phyloP scores from a whole-genome alignment of 1,140 invertebrate species.

The Aphelinus atriplicis region DNA sequence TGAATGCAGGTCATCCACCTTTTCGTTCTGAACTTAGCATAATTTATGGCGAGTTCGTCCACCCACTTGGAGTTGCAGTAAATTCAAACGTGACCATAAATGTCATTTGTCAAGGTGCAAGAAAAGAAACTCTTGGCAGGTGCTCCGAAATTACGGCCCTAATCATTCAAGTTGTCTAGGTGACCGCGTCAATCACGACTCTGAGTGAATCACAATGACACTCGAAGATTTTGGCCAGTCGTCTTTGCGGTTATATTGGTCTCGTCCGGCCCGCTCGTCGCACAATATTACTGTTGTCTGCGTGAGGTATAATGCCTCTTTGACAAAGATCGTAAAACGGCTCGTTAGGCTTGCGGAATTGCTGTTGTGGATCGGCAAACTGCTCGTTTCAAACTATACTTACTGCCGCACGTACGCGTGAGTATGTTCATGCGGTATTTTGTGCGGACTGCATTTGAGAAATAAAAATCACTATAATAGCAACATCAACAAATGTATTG shows the following conservation, averaged over 20 bases:
- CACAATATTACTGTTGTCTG: constrained; percentile 17
- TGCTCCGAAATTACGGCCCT: neutral
- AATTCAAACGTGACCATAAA: constrained; percentile 1
- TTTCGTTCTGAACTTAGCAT: too few species aligned
- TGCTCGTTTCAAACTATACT: too few species aligned
- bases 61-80: neutral
- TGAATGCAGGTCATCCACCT: too few species aligned
- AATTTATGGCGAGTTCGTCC: neutral
- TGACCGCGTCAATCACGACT: constrained; percentile 7
- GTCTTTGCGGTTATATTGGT: neutral
- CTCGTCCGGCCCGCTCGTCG: constrained; percentile 1
- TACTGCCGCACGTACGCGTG: too few species aligned
- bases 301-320: constrained; percentile 12
- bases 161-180: constrained; percentile 4
- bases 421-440: too few species aligned
- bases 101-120: neutral
- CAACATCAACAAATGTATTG: too few species aligned
- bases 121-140: neutral
- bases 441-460: too few species aligned
- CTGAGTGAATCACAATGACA: neutral
- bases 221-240: neutral
- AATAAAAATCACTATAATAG: too few species aligned
- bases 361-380: neutral
- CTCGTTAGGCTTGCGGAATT: constrained; percentile 25
- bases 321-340: constrained; percentile 15